These are phyloP conservation scores for Xenopus laevis DNA, from an alignment of 2,113 vertebrate genomes.

Conservation along the genomic window DNA sequence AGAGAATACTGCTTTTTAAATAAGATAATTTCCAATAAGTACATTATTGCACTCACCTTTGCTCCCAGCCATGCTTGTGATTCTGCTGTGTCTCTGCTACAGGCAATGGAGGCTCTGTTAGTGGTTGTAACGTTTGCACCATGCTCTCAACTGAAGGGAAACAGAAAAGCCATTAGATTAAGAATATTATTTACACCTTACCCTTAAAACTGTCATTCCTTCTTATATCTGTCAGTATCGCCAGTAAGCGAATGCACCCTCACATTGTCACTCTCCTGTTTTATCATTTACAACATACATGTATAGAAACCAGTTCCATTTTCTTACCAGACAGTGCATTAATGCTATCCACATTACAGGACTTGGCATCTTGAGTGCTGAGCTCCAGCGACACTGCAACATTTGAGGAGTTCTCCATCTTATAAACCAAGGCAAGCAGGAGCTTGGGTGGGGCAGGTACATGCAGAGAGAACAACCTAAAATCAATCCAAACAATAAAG, in stretches of 20 bases:
- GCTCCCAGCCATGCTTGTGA: background rate
- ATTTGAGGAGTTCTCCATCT: conserved; percentile 55
- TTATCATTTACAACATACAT: no score
- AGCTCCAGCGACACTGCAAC: conserved; percentile 70
- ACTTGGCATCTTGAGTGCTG: conserved; percentile 56
- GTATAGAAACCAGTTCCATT: background rate
- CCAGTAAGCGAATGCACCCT: no score
- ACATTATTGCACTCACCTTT: background rate
- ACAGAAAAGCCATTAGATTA: no score
- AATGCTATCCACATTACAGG: conserved; percentile 49
- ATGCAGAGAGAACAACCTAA: conserved; percentile 85
- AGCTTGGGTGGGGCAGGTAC: conserved; percentile 63
- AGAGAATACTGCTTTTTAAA: no score
- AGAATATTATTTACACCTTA: no score
- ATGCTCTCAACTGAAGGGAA: background rate
- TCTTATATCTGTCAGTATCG: no score
- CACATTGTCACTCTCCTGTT: no score
- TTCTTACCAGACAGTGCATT: conserved; percentile 52
- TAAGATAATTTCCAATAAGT: no score
- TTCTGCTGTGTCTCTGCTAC: background rate
- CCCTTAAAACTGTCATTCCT: no score
- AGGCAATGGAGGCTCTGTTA: background rate
- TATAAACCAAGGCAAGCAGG: conserved; percentile 75
- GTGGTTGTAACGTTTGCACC: background rate
- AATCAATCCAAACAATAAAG: background rate